Evolutionary conservation across 2,113 vertebrate genomes (phyloP).

Genomic region (Bathybates hornii): DNA sequence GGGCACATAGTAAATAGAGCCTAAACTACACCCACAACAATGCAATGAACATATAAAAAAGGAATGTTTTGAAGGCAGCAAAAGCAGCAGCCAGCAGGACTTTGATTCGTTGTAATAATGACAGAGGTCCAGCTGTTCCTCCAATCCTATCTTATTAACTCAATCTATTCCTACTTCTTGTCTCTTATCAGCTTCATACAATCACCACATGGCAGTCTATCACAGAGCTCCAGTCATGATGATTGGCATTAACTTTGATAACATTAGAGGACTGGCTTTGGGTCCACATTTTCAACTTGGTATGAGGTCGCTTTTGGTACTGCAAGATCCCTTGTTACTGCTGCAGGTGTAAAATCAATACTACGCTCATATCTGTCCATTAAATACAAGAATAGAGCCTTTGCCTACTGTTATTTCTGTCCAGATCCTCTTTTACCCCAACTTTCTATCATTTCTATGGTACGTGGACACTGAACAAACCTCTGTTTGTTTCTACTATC

Average conservation of each 20-base stretch:
- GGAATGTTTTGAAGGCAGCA: background rate
- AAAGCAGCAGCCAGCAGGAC: background rate
- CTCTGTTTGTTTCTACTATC: background rate
- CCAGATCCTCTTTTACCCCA: background rate
- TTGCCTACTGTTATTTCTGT: background rate
- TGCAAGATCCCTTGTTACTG: background rate
- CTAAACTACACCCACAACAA: background rate
- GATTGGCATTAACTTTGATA: constrained; percentile 19
- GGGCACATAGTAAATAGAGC: accelerated
- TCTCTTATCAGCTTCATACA: background rate
- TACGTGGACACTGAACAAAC: background rate
- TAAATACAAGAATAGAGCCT: background rate
- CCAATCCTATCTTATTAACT: background rate
- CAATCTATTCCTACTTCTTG: background rate
- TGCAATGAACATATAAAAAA: background rate
- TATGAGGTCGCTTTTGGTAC: background rate
- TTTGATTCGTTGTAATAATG: background rate
- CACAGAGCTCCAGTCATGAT: background rate
- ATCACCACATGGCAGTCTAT: background rate
- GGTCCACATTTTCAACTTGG: background rate
- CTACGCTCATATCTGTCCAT: background rate
- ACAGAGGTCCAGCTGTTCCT: constrained; percentile 18
- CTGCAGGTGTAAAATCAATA: background rate
- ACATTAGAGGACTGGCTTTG: background rate
- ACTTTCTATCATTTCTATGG: background rate